A percentile compares a stretch with the other conserved stretches of the same genome.
Evolutionary conservation across 2,888 invertebrate species (phyloP).

Genomic region (Caenorhabditis sinica): DNA sequence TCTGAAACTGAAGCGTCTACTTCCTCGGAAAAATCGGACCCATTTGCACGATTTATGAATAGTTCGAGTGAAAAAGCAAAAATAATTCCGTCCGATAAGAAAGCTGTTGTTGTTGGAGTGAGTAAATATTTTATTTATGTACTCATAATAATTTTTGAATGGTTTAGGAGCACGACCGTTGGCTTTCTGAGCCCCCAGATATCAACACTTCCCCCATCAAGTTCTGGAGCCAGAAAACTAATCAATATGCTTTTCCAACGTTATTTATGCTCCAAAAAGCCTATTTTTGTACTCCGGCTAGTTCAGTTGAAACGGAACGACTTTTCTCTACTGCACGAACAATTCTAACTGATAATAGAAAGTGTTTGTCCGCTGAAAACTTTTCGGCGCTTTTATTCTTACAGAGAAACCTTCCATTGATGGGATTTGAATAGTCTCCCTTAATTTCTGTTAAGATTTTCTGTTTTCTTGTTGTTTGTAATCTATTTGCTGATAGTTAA

Average conservation of each 20-base stretch:
- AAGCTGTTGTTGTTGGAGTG: too few relatives aligned
- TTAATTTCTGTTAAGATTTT: too few relatives aligned
- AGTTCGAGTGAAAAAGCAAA: too few relatives aligned
- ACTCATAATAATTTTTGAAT: too few relatives aligned
- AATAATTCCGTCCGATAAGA: too few relatives aligned
- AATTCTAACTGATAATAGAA: not conserved
- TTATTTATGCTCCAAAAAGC: not conserved
- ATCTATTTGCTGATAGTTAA: too few relatives aligned
- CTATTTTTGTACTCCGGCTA: not conserved
- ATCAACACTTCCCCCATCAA: not conserved
- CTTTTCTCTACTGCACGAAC: not conserved
- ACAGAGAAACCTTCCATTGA: not conserved
- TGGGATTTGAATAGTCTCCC: conserved; percentile 6
- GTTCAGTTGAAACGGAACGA: not conserved
- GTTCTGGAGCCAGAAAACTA: not conserved
- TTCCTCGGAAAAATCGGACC: too few relatives aligned
- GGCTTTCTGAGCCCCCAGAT: not conserved
- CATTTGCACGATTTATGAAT: too few relatives aligned
- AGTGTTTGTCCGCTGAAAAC: not conserved
- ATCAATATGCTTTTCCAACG: not conserved
- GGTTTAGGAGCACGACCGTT: not conserved
- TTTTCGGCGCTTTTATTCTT: not conserved
- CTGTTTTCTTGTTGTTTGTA: too few relatives aligned
- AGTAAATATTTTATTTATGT: too few relatives aligned
- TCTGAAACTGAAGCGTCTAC: too few relatives aligned